Percentiles rank a stretch among this genome's conserved stretches.
Conservation (phyloP, 2,113 vertebrate species). For the Puntigrus tetrazona region DNA sequence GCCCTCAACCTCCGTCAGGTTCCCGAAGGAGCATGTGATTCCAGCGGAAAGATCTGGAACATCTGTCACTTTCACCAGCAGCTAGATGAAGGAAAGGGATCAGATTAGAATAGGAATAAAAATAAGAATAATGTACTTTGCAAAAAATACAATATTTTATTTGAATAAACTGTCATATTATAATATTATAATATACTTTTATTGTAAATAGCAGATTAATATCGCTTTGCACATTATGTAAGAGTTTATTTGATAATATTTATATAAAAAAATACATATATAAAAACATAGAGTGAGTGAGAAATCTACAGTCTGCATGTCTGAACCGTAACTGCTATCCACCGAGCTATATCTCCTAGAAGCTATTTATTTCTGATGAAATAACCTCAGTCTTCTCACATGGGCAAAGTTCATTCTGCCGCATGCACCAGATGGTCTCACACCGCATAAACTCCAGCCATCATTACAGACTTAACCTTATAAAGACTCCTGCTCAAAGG, state of each 20-base stretch:
- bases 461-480: conserved; percentile 22
- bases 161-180: too few species aligned
- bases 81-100: conserved; percentile 70
- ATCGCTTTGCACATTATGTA: not conserved
- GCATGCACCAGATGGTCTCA: conserved; percentile 1
- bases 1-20: conserved; percentile 91
- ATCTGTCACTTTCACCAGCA: conserved; percentile 88
- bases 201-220: not conserved
- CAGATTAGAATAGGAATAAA: not conserved
- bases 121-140: too few species aligned
- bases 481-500: not conserved
- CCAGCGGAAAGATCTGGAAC: conserved; percentile 89
- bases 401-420: conserved; percentile 6
- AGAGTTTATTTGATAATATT: not conserved
- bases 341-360: not conserved
- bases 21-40: conserved; percentile 93
- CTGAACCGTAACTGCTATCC: not conserved
- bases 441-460: not conserved
- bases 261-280: not conserved
- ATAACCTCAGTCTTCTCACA: conserved; percentile 3
- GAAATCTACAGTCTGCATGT: not conserved
- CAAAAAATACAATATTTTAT: too few species aligned
- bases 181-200: too few species aligned
- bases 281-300: not conserved
- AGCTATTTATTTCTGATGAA: not conserved